Conservation (phyloP, 2,888 invertebrate species). For the Chymomyza caudatula region DNA sequence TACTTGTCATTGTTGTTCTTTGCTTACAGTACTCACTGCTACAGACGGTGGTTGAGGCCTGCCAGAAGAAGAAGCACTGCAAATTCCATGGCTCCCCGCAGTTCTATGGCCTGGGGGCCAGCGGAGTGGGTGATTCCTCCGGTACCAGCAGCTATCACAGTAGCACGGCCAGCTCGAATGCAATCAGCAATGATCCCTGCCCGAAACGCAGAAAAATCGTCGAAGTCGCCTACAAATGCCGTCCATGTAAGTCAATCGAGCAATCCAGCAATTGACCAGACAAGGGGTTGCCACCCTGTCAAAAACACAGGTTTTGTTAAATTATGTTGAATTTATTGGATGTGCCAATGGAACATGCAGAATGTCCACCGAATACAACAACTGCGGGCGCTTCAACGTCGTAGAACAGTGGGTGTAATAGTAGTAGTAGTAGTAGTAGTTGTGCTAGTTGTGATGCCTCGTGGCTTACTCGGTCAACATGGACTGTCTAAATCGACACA, state of each 20-base stretch:
- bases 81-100: conserved; percentile 92
- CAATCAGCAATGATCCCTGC: conserved; percentile 84
- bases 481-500: conserved; percentile 41
- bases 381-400: background rate
- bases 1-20: conserved; percentile 23
- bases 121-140: conserved; percentile 75
- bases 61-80: conserved; percentile 95
- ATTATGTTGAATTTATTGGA: conserved; percentile 49
- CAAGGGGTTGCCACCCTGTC: background rate
- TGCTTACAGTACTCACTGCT: conserved; percentile 88
- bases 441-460: too few relatives aligned
- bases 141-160: conserved; percentile 76
- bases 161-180: conserved; percentile 73
- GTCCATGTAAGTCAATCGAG: conserved; percentile 90
- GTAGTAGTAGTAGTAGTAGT: background rate
- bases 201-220: conserved; percentile 94
- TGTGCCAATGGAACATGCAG: conserved; percentile 41
- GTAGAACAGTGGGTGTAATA: too few relatives aligned
- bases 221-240: conserved; percentile 97
- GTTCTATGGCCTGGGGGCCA: conserved; percentile 86
- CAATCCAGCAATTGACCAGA: background rate
- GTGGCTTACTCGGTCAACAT: too few relatives aligned
- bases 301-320: conserved; percentile 43
- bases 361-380: conserved; percentile 24
- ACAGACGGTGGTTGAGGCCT: conserved; percentile 95